Evolutionary conservation across 2,113 vertebrate genomes (phyloP).

Genomic region (Dromiciops gliroides): DNA sequence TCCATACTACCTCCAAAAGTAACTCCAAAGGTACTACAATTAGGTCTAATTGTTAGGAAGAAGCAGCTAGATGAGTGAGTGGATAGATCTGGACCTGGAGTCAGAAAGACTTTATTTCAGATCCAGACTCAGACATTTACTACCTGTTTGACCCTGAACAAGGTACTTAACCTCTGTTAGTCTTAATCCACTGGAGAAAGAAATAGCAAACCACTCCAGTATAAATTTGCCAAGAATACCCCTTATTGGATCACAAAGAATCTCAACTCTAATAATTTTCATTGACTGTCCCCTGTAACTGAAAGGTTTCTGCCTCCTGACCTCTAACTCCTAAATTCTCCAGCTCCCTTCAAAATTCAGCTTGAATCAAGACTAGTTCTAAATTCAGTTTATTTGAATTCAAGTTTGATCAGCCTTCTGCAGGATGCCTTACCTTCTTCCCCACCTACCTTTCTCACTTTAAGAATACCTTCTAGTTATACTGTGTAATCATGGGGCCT

Average conservation of each 20-base stretch:
- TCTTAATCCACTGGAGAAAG: not conserved
- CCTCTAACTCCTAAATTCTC: not conserved
- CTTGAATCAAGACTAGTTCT: not conserved
- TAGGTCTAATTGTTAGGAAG: not conserved
- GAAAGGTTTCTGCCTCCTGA: not conserved
- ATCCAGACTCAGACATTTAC: not conserved
- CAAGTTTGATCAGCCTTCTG: not conserved
- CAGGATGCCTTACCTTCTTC: not conserved
- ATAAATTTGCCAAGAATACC: not conserved
- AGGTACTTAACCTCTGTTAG: not conserved
- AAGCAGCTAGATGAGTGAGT: not conserved
- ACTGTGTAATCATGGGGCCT: not conserved
- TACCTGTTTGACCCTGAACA: not conserved
- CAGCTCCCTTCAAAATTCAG: not conserved
- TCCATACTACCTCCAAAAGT: not conserved
- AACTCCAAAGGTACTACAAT: not conserved
- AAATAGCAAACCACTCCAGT: not conserved
- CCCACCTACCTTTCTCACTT: not conserved
- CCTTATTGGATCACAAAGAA: not conserved
- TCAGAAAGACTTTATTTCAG: not conserved
- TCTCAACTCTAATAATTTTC: not conserved
- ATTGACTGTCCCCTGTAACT: not conserved
- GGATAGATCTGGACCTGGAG: not conserved
- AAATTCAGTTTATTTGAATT: not conserved
- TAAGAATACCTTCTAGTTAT: not conserved